A percentile compares a stretch with the other conserved stretches of the same genome.
Conservation (phyloP, 1,140 invertebrate genomes). For the Aphelenchoides fujianensis region DNA sequence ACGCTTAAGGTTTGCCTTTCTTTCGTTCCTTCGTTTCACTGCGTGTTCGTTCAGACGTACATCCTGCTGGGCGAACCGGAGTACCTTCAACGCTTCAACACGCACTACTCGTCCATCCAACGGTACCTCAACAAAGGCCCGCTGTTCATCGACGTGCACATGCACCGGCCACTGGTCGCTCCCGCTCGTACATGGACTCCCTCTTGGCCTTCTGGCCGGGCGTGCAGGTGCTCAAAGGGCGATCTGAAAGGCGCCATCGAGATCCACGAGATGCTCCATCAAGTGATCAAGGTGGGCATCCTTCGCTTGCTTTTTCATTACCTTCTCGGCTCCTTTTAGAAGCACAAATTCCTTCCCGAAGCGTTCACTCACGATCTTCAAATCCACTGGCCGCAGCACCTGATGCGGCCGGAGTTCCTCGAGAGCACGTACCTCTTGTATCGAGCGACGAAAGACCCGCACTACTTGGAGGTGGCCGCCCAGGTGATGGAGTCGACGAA, state of each 20-base stretch:
- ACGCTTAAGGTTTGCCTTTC: too few relatives aligned
- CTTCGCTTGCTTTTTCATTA: too few relatives aligned
- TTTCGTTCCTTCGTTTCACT: too few relatives aligned
- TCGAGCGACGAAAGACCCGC: constrained; percentile 83
- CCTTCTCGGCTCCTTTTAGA: constrained; percentile 77
- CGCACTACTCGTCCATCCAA: constrained; percentile 96
- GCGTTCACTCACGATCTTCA: constrained; percentile 88
- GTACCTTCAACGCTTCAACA: constrained; percentile 86
- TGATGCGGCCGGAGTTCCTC: constrained; percentile 89
- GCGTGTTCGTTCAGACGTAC: too few relatives aligned
- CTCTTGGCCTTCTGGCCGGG: constrained; percentile 96
- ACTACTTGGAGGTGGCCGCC: constrained; percentile 88
- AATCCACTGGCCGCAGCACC: constrained; percentile 96
- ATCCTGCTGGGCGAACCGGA: constrained; percentile 75
- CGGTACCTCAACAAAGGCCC: constrained; percentile 90
- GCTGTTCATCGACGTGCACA: constrained; percentile 92
- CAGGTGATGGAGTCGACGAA: constrained; percentile 82
- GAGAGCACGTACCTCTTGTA: constrained; percentile 97
- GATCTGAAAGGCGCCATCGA: constrained; percentile 93
- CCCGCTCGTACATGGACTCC: constrained; percentile 94
- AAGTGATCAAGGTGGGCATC: constrained; percentile 55
- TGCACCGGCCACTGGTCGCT: constrained; percentile 87
- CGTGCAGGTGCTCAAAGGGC: constrained; percentile 78
- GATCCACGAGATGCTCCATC: constrained; percentile 72
- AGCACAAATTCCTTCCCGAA: constrained; percentile 95